Evolutionary conservation across 2,113 vertebrate species (phyloP), one percentile per base, ranked within the genome.

Genomic region (Platycercus adscitus): DNA sequence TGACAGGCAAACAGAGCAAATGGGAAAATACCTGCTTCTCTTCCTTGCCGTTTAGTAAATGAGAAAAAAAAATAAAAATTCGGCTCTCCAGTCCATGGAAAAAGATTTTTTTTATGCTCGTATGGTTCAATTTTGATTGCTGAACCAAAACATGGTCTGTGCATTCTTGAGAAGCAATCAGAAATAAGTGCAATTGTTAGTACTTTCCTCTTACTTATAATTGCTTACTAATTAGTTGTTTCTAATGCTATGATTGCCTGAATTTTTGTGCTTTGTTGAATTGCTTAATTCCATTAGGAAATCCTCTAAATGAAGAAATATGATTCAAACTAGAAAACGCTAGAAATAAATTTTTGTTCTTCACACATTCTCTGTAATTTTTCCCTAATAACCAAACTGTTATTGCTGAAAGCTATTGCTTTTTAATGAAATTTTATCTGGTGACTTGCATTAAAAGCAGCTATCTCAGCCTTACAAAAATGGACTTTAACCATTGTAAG

Each of bases 1-100:
- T 73, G 29, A 24, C 1, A 44, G 18, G n/a, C 41, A 87, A 81
- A 46, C 18, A 73, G n/a, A 75, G 13, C 25, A 76, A 66, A 8
- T 5, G 5, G 12, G 3, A 3, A 55, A 89, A 23, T n/a, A 73
- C 2, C 43, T 37, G 4, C 7, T 64, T 84, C n/a, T 25, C 23
- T 81, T 75, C 31, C 26, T 44, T 17, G 33, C 0, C 6, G 11
- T 66, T 75, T 13, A 37, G 11, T 9, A 66, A 79, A 9, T 6
- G 17, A 15, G 10, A 11, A 18, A 53, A 53, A 58, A 35, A 58
- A 23, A n/a, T 5, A 63, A 68, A 76, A 17, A 3, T 37, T 81
- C 39, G 53, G 8, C 25, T 66, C 25, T 7, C 9, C 19, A 9
- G 13, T 29, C 2, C 0, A 6, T 46, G 13, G 10, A 71, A 47